Percentiles rank a stretch among this genome's conserved stretches.
phyloP scores from a whole-genome alignment of 2,888 invertebrate genomes.

The Alsophila aescularia region DNA sequence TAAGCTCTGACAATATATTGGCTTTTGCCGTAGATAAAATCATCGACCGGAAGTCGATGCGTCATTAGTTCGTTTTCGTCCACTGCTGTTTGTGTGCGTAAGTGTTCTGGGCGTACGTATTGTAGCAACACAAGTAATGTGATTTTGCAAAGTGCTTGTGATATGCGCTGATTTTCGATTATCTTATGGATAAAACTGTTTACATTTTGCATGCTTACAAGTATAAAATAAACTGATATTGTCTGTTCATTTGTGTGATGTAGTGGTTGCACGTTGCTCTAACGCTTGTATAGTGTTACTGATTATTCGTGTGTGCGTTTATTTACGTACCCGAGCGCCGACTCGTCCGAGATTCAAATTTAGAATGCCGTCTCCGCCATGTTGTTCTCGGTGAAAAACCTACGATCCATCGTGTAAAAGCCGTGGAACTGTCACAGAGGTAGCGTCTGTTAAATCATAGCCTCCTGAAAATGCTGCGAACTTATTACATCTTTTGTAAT shows the following conservation, averaged over 20 bases:
- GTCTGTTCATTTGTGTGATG: slow-evolving; percentile 47
- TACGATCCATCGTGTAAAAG: slow-evolving; percentile 73
- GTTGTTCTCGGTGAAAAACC: slow-evolving; percentile 82
- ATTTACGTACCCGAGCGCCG: slow-evolving; percentile 85
- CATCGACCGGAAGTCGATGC: slow-evolving; percentile 81
- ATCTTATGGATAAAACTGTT: slow-evolving; percentile 11
- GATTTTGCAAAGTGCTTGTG: slow-evolving; percentile 18
- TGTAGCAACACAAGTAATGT: slow-evolving; percentile 8
- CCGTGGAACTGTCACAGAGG: slow-evolving; percentile 64
- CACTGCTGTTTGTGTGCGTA: slow-evolving; percentile 72
- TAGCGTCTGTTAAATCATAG: slow-evolving; percentile 33
- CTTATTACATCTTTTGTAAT: background rate
- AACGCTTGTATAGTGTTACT: slow-evolving; percentile 80
- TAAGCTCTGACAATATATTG: slow-evolving; percentile 33
- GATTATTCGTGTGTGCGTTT: slow-evolving; percentile 83
- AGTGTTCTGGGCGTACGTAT: slow-evolving; percentile 40
- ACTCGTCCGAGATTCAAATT: slow-evolving; percentile 85
- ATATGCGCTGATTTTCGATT: slow-evolving; percentile 12
- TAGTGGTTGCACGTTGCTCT: slow-evolving; percentile 62
- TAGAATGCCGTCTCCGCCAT: slow-evolving; percentile 84
- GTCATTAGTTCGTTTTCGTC: slow-evolving; percentile 79
- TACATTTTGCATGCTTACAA: slow-evolving; percentile 28
- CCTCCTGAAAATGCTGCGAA: background rate
- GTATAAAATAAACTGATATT: slow-evolving; percentile 43
- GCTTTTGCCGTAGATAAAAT: slow-evolving; percentile 71